phyloP scores from a whole-genome alignment of 2,113 vertebrate genomes.

The Tursiops truncatus region DNA sequence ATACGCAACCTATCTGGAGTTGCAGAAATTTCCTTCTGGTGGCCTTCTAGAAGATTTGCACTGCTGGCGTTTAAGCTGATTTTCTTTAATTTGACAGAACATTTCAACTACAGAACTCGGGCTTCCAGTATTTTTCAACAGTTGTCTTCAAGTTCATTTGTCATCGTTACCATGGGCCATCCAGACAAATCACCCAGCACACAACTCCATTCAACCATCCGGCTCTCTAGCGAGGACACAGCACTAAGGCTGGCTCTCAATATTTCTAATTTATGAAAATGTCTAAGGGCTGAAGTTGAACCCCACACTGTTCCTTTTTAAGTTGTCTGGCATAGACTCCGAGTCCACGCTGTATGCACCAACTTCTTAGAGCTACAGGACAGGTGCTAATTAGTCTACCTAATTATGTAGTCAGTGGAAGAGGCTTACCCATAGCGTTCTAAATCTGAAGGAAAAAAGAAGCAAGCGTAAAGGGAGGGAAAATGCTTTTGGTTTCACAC shows the following conservation, averaged over 20 bases:
- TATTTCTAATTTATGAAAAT: slow-evolving; percentile 46
- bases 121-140: not conserved
- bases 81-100: slow-evolving; percentile 41
- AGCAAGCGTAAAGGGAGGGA: not conserved
- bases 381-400: slow-evolving; percentile 73
- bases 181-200: not conserved
- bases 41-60: not conserved
- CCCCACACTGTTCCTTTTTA: not conserved
- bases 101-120: slow-evolving; percentile 35
- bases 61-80: not conserved
- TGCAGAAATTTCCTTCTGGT: not conserved
- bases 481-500: slow-evolving; percentile 40
- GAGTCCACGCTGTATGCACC: not conserved
- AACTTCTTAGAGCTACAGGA: slow-evolving; percentile 55
- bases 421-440: slow-evolving; percentile 42
- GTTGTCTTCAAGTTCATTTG: slow-evolving; percentile 37
- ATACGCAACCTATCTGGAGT: not conserved
- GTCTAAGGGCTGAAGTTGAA: not conserved
- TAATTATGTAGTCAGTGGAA: slow-evolving; percentile 60
- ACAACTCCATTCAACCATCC: not conserved
- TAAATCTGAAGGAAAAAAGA: slow-evolving; percentile 9
- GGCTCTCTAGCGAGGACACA: not conserved
- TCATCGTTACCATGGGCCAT: slow-evolving; percentile 1
- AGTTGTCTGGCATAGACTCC: slow-evolving; percentile 31
- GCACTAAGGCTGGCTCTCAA: not conserved